Percentiles rank a stretch among this genome's conserved stretches.
These are phyloP conservation scores for Macropus fuliginosus DNA, from an alignment of 2,797 vertebrate species.

Conservation along the genomic window DNA sequence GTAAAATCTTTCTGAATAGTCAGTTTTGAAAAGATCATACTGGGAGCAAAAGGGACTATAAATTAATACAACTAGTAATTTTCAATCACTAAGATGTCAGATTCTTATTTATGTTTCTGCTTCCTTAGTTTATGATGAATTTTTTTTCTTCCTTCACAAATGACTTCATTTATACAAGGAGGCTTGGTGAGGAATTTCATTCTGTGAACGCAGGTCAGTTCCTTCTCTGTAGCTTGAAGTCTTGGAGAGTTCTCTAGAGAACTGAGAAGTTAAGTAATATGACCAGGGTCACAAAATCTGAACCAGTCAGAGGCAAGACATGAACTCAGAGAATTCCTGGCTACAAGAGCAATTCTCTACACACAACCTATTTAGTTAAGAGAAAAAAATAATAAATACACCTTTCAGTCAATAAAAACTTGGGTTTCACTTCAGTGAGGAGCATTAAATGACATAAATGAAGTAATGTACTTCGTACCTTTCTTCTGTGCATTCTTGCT, in stretches of 20 bases:
- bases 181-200: background rate
- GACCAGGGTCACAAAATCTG: background rate
- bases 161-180: background rate
- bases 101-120: background rate
- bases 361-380: background rate
- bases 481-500: constrained; percentile 88
- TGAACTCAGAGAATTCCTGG: background rate
- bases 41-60: background rate
- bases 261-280: background rate
- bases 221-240: background rate
- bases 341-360: background rate
- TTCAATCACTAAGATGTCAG: background rate
- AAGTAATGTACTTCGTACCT: constrained; percentile 80
- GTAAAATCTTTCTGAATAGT: constrained; percentile 43
- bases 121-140: constrained; percentile 29
- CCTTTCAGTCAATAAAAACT: constrained; percentile 10
- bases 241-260: background rate
- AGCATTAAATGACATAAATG: background rate
- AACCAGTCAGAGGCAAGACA: background rate
- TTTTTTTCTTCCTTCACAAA: background rate
- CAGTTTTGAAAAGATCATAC: background rate
- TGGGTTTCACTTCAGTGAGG: background rate
- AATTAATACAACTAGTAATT: background rate
- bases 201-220: background rate
- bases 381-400: background rate